These are phyloP conservation scores for Drosophila emarginata DNA, from an alignment of 2,888 invertebrate genomes.

Conservation along the genomic window DNA sequence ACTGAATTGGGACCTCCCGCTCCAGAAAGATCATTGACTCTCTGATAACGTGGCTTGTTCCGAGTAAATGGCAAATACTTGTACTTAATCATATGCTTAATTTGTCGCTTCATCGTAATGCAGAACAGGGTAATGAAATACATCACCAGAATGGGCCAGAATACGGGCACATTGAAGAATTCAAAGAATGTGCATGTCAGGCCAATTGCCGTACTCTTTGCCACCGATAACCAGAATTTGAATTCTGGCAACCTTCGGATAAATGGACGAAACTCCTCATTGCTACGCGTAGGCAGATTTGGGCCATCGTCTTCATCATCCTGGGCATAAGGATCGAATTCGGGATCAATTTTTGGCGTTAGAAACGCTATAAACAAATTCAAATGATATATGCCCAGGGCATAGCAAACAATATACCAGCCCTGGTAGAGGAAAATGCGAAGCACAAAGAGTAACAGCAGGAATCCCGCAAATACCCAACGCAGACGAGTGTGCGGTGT, in stretches of 20 bases:
- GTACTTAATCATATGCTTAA: conserved; percentile 99
- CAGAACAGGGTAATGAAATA: conserved; percentile 99
- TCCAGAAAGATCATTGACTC: conserved; percentile 81
- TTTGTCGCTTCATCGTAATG: conserved; percentile 99
- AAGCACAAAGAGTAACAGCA: conserved; percentile 89
- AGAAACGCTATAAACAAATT: conserved; percentile 99
- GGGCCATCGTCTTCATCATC: conserved; percentile 92
- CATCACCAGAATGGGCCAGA: conserved; percentile 99
- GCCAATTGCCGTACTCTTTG: conserved; percentile 95
- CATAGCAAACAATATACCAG: conserved; percentile 99
- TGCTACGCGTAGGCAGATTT: conserved; percentile 95
- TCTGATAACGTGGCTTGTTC: conserved; percentile 97
- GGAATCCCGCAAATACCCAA: conserved; percentile 89
- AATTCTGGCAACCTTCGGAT: conserved; percentile 98
- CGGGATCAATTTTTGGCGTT: conserved; percentile 99
- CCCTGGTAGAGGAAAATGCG: conserved; percentile 95
- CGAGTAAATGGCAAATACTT: conserved; percentile 99
- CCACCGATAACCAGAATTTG: conserved; percentile 99
- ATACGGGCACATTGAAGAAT: conserved; percentile 99
- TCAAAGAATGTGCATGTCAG: conserved; percentile 97
- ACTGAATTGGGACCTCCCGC: conserved; percentile 43
- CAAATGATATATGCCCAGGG: conserved; percentile 98
- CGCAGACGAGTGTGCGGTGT: conserved; percentile 91
- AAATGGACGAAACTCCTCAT: conserved; percentile 99
- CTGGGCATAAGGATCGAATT: conserved; percentile 88